Evolutionary conservation across 2,888 invertebrate genomes (phyloP), one percentile per base, ranked within the genome.

Genomic region (Elysia crispata): DNA sequence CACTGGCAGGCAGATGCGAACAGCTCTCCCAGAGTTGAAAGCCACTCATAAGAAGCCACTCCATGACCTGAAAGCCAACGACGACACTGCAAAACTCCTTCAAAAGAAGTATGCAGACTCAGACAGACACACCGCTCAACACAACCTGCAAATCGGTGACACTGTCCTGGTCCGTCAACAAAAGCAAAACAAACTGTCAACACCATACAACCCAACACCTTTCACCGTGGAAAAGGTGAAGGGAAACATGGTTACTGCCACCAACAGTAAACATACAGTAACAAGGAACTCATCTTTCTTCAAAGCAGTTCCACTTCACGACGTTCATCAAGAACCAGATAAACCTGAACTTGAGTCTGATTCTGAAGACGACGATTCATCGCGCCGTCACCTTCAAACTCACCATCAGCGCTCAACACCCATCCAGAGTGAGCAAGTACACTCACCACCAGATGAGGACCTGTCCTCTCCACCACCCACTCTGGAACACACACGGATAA

Each of bases 211-310:
- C 25, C 66, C 66, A 30, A 6, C 3, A 15, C 66, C 66, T 1
- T 66, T 15, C 66, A 30, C 15, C 66, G 66, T 66, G 66, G 25
- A 66, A 66, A 66, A 25, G 1, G 66, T 66, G 25, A 66, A 66
- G 30, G 66, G 66, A 23, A 66, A 8, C 15, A 30, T 66, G 66
- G 30, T 66, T 6, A 66, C 66, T 6, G 66, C 66, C 8, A 23
- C 3, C 8, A 25, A 60, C 15, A 15, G 15, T 60, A 5, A 60
- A 8, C 60, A 60, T 18, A 60, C 60, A 60, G 15, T 60, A 60
- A 60, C 5, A 60, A 60, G 60, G 15, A 60, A 60, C 60, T 60
- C 60, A 8, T 60, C 23, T 15, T 60, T 60, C 15, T 60, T 60
- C 60, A 60, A 60, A 60, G 5, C 60, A 60, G 60, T 20, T 8